Base-by-base conservation (phyloP, 2,113 vertebrate species). In the Crotalus horridus region DNA sequence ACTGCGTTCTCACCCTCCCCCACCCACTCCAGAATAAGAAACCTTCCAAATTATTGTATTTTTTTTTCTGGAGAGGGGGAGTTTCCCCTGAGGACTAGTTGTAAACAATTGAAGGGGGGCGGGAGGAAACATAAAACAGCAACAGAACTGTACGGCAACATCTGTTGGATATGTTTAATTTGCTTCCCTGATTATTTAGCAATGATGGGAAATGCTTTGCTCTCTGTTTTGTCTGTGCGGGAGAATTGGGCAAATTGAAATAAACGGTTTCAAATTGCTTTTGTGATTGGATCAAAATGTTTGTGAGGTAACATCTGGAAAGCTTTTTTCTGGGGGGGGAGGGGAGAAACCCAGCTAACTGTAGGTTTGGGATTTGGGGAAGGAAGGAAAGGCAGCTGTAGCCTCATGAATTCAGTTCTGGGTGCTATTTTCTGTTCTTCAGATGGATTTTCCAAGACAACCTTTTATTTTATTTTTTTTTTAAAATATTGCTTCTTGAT, bases 191-290 rank as follows among this genome's bases (percentile, higher is more conserved):
- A 3, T 90, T 92, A 54, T 92, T 95, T 86, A 92, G 56, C 88
- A 1, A 0, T 5, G 89, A 91, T 2, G 9, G 64, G 91, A 87
- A 95, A 85, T 61, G 85, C 89, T 94, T 95, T 87, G 15, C 4
- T 88, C 29, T 93, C 33, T 17, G 21, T 48, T 46, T 8, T 93
- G 87, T 33, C 26, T 94, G 15, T 88, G 93, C n/a, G 64, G 54
- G 94, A 94, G 55, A 90, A 56, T 91, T 94, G 53, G 88, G 59
- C 0, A 0, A 87, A 9, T 55, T 90, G 92, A 93, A 90, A 90
- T 48, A 61, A 93, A 90, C 89, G 87, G 69, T 58, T 88, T 13
- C 54, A 94, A 95, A 95, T 48, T 86, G 89, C 23, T 91, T 92
- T 94, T 85, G 53, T 58, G 53, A 87, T 33, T 94, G 43, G 74